Evolutionary conservation across 2,888 invertebrate species (phyloP), one percentile per base, ranked within the genome.

Genomic region (Erannis defoliaria): DNA sequence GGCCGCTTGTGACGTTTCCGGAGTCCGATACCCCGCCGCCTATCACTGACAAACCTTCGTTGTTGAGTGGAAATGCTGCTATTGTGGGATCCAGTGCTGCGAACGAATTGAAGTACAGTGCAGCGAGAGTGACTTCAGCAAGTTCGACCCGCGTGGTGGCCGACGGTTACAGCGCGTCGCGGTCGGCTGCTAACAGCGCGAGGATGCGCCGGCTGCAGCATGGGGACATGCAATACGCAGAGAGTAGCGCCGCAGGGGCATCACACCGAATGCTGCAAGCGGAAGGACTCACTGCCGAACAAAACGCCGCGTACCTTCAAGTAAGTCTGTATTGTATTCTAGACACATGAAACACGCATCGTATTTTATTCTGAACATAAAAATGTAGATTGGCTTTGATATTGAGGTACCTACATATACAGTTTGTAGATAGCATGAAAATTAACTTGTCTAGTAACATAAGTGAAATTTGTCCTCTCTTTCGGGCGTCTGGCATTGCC

Each of bases 251-350:
- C 40, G 96, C 96, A 38, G 95, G 96, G 26, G 97, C 97, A 14
- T 94, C 96, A 67, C 95, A 96, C 72, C 96, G 97, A 68, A 94
- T 97, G 70, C 89, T 97, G 66, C 97, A 97, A 87, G 94, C 97
- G 64, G 97, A 97, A 80, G 97, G 97, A 43, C 94, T 97, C 64
- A 96, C 96, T 21, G 96, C 97, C 1, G 97, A 98, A 89, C 97
- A 97, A 86, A 96, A 96, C 81, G 95, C 96, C 69, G 96, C 97
- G 62, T 94, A 96, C 71, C 95, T 96, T 72, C 96, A 97, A 95
- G 97, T 97, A 87, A 88, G 87, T 80, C 10, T 43, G 6, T 14
- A 14, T 43, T 26, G n/a, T 26, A 40, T 1, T 21, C 2, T 37
- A 35, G 35, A 19, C 14, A 9, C 21, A n/a, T 9, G 18, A 43